These are phyloP conservation scores for Anorthoa munda DNA, from an alignment of 2,888 invertebrate species.

Conservation along the genomic window DNA sequence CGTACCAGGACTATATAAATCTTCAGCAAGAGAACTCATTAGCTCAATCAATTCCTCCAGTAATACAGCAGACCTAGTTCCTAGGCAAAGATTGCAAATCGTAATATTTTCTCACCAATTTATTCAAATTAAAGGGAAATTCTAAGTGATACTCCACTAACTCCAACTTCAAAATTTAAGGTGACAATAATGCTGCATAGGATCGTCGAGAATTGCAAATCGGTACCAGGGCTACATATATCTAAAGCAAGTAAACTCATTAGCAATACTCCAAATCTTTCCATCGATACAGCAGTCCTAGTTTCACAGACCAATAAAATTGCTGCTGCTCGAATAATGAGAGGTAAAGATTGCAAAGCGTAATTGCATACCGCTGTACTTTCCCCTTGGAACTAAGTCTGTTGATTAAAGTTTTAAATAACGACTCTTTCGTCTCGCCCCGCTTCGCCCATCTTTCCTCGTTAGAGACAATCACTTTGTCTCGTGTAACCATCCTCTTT, in stretches of 20 bases:
- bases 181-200: background rate
- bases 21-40: background rate
- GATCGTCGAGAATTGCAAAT: background rate
- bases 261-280: background rate
- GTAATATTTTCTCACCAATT: conserved; percentile 41
- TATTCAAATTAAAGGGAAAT: background rate
- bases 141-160: background rate
- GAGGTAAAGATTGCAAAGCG: conserved; percentile 48
- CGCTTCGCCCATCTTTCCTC: conserved; percentile 47
- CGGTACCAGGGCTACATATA: background rate
- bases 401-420: conserved; percentile 65
- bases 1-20: background rate
- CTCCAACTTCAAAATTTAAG: background rate
- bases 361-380: conserved; percentile 52
- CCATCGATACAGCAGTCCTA: background rate
- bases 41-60: conserved; percentile 3
- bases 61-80: conserved; percentile 16
- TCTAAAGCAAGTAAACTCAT: background rate
- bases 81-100: conserved; percentile 48
- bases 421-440: conserved; percentile 46
- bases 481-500: conserved; percentile 59
- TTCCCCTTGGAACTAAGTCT: conserved; percentile 35
- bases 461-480: conserved; percentile 56
- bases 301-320: conserved; percentile 32
- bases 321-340: conserved; percentile 41